Conservation (phyloP, 2,113 vertebrate genomes). For the Aptenodytes forsteri region DNA sequence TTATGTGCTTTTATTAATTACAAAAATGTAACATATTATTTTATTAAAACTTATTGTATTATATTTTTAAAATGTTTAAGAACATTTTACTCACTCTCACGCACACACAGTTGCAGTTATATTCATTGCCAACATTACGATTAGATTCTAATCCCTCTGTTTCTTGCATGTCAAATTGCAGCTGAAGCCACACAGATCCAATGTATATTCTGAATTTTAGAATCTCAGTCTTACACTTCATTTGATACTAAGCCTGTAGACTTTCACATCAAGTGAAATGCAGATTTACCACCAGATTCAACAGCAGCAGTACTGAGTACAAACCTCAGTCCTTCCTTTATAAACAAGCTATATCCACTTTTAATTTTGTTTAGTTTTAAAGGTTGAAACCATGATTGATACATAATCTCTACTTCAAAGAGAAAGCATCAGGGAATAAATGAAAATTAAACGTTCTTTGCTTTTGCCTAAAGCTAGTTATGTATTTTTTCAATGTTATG, state of each 20-base stretch:
- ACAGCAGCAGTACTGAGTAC: neutral
- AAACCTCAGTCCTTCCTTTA: neutral
- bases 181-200: neutral
- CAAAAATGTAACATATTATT: neutral
- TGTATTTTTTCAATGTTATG: neutral
- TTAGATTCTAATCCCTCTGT: neutral
- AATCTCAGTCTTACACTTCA: neutral
- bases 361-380: neutral
- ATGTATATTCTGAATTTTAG: neutral
- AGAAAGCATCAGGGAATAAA: neutral
- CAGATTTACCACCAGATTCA: neutral
- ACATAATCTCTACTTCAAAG: neutral
- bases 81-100: neutral
- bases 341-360: neutral
- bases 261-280: neutral
- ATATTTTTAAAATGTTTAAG: neutral
- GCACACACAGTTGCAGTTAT: neutral
- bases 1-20: neutral
- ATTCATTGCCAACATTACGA: neutral
- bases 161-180: neutral
- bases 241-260: neutral
- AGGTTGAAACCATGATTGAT: neutral
- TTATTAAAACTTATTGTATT: neutral
- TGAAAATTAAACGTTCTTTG: neutral
- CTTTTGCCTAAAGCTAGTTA: neutral